These are phyloP conservation scores for Musca domestica DNA, from an alignment of 1,140 invertebrate genomes.

Conservation along the genomic window DNA sequence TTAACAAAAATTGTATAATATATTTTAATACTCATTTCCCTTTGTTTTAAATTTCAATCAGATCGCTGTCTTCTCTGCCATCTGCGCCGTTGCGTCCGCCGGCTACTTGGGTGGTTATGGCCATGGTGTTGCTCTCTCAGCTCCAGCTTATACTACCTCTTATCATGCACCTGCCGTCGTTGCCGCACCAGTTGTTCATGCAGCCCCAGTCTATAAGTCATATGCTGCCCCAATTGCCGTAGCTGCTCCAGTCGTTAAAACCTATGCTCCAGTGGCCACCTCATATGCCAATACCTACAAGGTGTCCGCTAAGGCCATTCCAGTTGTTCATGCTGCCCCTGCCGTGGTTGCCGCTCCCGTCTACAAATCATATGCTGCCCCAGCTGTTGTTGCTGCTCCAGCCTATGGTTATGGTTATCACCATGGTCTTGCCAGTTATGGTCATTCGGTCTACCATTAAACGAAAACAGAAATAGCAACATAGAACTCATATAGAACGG, in stretches of 20 bases:
- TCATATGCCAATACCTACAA: constrained; percentile 63
- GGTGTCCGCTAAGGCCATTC: constrained; percentile 52
- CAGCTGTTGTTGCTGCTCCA: constrained; percentile 38
- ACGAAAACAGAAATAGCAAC: background rate
- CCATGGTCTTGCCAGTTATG: constrained; percentile 8
- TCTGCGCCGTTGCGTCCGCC: constrained; percentile 49
- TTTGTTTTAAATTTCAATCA: constrained; percentile 15
- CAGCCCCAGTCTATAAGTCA: constrained; percentile 42
- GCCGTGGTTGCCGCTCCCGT: constrained; percentile 35
- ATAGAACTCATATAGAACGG: background rate
- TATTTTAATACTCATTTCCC: too few relatives aligned
- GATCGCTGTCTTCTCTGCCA: constrained; percentile 45
- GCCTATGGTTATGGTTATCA: constrained; percentile 30
- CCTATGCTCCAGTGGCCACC: constrained; percentile 55
- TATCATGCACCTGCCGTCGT: constrained; percentile 35
- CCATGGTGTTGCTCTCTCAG: constrained; percentile 37
- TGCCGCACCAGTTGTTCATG: constrained; percentile 40
- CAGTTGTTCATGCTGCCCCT: constrained; percentile 48
- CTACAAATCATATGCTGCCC: constrained; percentile 26
- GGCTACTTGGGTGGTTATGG: constrained; percentile 44
- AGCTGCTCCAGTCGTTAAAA: constrained; percentile 45
- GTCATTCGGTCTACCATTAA: constrained; percentile 21
- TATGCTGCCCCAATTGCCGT: constrained; percentile 48
- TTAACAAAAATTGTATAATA: background rate
- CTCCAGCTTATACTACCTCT: constrained; percentile 13